phyloP scores from a whole-genome alignment of 2,113 vertebrate genomes.

The Clarias batrachus region DNA sequence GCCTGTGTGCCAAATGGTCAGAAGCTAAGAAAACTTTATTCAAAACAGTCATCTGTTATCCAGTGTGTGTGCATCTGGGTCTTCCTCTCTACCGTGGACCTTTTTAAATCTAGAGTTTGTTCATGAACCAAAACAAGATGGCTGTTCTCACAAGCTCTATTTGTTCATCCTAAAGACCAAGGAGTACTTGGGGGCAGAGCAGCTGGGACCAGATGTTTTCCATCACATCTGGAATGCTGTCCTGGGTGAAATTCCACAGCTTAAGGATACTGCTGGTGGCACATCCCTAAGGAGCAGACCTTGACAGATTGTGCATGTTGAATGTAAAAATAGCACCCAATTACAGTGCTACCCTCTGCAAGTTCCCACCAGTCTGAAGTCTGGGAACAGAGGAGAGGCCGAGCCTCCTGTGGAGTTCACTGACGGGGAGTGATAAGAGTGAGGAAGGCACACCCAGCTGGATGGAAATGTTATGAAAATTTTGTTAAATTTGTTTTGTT shows the following conservation, averaged over 20 bases:
- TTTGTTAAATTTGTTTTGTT: background rate
- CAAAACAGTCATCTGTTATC: too few relatives aligned
- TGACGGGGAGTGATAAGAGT: background rate
- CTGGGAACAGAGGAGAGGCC: slow-evolving; percentile 73
- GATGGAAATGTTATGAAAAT: slow-evolving; percentile 21
- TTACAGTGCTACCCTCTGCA: slow-evolving; percentile 66
- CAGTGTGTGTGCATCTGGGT: background rate
- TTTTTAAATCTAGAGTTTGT: background rate
- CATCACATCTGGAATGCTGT: slow-evolving; percentile 74
- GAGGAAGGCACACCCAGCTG: slow-evolving; percentile 45
- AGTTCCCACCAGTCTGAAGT: slow-evolving; percentile 75
- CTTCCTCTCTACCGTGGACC: background rate
- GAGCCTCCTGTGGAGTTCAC: slow-evolving; percentile 27
- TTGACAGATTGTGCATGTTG: slow-evolving; percentile 65
- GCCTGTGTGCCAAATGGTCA: background rate
- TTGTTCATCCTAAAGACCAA: slow-evolving; percentile 11
- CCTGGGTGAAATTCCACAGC: slow-evolving; percentile 75
- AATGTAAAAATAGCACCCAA: slow-evolving; percentile 73
- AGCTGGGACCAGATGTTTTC: slow-evolving; percentile 75
- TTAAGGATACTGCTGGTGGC: slow-evolving; percentile 69
- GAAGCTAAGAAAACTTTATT: too few relatives aligned
- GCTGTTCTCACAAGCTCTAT: slow-evolving; percentile 5
- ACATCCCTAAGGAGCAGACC: slow-evolving; percentile 71
- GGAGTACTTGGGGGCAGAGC: slow-evolving; percentile 22
- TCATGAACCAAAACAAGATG: background rate